Conservation (phyloP, 2,113 vertebrate genomes). For the Pseudolaguvia tuberculata region DNA sequence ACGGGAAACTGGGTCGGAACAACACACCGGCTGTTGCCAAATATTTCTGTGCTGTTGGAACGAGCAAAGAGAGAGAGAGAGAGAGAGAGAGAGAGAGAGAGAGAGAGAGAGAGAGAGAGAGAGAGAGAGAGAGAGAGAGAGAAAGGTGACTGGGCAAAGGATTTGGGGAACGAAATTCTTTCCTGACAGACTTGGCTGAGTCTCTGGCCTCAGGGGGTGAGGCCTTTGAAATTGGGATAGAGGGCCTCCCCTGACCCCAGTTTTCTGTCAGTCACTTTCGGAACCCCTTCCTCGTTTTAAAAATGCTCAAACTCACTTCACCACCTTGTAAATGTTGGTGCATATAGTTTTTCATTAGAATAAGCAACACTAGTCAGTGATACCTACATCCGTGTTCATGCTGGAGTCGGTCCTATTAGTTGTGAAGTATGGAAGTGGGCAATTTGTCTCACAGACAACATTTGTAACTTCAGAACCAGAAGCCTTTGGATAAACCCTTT, state of each 20-base stretch:
- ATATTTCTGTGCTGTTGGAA: slow-evolving; percentile 40
- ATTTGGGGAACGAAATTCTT: slow-evolving; percentile 53
- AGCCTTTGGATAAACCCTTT: slow-evolving; percentile 14
- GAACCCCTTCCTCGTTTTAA: neutral
- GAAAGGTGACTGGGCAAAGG: slow-evolving; percentile 21
- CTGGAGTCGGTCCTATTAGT: neutral
- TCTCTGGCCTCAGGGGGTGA: slow-evolving; percentile 44
- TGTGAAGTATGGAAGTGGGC: neutral
- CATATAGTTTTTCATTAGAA: neutral
- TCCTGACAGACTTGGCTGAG: slow-evolving; percentile 57
- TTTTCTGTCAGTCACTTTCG: slow-evolving; percentile 24
- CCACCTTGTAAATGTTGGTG: neutral
- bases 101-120: neutral
- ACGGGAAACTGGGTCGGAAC: slow-evolving; percentile 48
- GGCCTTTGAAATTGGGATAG: slow-evolving; percentile 44
- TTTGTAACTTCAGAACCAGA: slow-evolving; percentile 23
- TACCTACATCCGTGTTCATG: neutral
- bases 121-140: neutral
- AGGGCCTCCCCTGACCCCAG: slow-evolving; percentile 27
- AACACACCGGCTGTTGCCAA: slow-evolving; percentile 43
- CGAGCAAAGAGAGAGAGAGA: neutral
- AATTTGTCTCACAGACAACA: slow-evolving; percentile 22
- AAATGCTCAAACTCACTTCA: neutral
- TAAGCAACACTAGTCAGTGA: neutral
- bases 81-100: neutral